Base-by-base conservation (phyloP, 2,113 vertebrate genomes). In the Xenotilapia leptura region DNA sequence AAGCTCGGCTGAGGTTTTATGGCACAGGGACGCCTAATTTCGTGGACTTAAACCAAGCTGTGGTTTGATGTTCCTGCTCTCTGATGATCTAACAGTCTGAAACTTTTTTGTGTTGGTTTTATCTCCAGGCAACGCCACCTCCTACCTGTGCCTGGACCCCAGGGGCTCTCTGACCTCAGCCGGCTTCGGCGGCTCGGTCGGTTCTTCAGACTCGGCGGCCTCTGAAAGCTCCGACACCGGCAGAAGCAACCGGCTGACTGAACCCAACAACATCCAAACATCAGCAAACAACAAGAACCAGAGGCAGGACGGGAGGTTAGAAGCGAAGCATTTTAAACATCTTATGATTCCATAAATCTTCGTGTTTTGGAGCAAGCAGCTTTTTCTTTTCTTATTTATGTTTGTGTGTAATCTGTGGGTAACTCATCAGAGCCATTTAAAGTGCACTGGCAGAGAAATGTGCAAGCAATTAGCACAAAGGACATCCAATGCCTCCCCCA, bases 391-490 rank as follows among this genome's bases (percentile, higher is more conserved):
- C 77, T 85, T 15, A 17, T 62, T 13, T 82, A 31, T 65, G 83
- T 83, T 85, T 83, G 75, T 33, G 9, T 92, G 86, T 87, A 31
- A 79, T 89, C 77, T 86, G 83, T 40, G 47, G 23, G 42, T 70
- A 83, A 33, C 33, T 65, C 62, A 26, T 83, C 68, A 23, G 54
- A 83, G 47, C 38, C 80, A 15, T 86, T 65, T 85, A 73, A 85
- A 90, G 33, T 9, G 49, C 58, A 55, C 86, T 80, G 80, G 86
- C 70, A 86, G 58, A 54, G 28, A 54, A 93, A 93, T 94, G 92
- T 95, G 94, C 82, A 92, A 93, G 83, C 90, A 90, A 92, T 94
- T 91, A 93, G 85, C 62, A 85, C 80, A 88, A 83, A 91, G 89
- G 88, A 90, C 90, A 92, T 84, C 86, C 83, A 84, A 40, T 87